These are phyloP conservation scores for Catostomus latipinnis DNA, from an alignment of 2,797 vertebrate species.

Conservation along the genomic window DNA sequence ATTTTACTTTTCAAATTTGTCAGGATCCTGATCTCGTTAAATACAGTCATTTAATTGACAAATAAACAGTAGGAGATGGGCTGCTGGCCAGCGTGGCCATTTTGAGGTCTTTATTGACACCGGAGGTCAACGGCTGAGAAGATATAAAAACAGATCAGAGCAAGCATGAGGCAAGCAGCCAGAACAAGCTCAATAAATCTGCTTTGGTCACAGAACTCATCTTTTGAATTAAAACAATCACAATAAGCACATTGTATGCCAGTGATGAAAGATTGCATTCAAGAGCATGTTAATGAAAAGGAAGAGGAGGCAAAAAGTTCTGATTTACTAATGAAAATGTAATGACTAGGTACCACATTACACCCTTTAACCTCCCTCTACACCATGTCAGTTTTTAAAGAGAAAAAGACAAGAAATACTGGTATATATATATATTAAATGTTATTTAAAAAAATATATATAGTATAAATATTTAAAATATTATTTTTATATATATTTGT, in stretches of 20 bases:
- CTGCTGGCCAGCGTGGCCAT: conserved; percentile 72
- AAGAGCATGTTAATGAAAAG: conserved; percentile 50
- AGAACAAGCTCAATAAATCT: conserved; percentile 78
- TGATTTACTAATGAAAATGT: conserved; percentile 31
- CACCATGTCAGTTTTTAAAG: no score
- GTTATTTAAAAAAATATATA: no score
- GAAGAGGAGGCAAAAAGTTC: conserved; percentile 15
- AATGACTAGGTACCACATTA: conserved; percentile 14
- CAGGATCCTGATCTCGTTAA: conserved; percentile 73
- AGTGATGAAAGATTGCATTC: conserved; percentile 67
- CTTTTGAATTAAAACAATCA: conserved; percentile 77
- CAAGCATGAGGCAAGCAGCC: conserved; percentile 71
- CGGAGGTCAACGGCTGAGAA: conserved; percentile 71
- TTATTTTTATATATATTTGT: no score
- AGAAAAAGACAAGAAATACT: no score
- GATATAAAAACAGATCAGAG: conserved; percentile 82
- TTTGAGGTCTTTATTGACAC: conserved; percentile 75
- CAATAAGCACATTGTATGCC: conserved; percentile 73
- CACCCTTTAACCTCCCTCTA: conserved; percentile 25
- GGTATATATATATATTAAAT: no score
- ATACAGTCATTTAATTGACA: conserved; percentile 81
- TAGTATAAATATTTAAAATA: no score
- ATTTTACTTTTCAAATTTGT: conserved; percentile 70
- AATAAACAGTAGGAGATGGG: conserved; percentile 74
- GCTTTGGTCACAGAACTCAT: conserved; percentile 69